These are phyloP conservation scores for Hippocampus kuda DNA, from an alignment of 2,797 vertebrate species.

Conservation along the genomic window DNA sequence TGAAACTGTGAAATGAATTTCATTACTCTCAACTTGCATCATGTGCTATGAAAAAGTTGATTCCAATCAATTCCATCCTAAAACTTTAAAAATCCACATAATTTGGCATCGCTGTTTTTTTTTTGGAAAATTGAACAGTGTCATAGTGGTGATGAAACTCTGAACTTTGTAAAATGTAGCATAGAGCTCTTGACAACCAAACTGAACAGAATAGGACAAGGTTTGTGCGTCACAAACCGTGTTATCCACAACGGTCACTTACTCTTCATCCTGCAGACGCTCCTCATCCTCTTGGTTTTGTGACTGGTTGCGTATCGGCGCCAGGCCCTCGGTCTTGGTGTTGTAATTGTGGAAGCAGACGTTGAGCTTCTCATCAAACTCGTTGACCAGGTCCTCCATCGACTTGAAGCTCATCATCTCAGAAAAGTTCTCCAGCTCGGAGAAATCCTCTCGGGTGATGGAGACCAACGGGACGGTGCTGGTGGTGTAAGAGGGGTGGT, in stretches of 20 bases:
- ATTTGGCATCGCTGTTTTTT: too few relatives aligned
- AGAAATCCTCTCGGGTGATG: constrained; percentile 79
- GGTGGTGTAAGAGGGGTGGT: constrained; percentile 41
- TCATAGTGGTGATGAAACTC: background rate
- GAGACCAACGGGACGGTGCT: constrained; percentile 52
- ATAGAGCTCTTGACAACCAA: background rate
- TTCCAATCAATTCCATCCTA: too few relatives aligned
- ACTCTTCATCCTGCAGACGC: constrained; percentile 85
- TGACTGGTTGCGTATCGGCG: constrained; percentile 79
- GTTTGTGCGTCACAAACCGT: background rate
- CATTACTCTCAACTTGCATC: too few relatives aligned
- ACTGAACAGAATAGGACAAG: background rate
- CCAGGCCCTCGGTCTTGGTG: constrained; percentile 85
- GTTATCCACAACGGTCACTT: constrained; percentile 45
- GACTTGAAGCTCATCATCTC: constrained; percentile 98
- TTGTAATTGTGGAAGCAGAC: constrained; percentile 96
- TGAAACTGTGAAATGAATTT: too few relatives aligned
- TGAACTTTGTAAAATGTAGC: too few relatives aligned
- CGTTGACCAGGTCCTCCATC: constrained; percentile 92
- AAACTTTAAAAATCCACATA: too few relatives aligned
- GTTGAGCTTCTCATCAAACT: constrained; percentile 92
- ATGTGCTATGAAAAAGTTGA: too few relatives aligned
- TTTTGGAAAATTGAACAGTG: background rate
- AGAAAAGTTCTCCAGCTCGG: constrained; percentile 90
- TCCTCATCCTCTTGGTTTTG: constrained; percentile 84